Conservation (phyloP, 2,113 vertebrate genomes). For the Gadus macrocephalus region DNA sequence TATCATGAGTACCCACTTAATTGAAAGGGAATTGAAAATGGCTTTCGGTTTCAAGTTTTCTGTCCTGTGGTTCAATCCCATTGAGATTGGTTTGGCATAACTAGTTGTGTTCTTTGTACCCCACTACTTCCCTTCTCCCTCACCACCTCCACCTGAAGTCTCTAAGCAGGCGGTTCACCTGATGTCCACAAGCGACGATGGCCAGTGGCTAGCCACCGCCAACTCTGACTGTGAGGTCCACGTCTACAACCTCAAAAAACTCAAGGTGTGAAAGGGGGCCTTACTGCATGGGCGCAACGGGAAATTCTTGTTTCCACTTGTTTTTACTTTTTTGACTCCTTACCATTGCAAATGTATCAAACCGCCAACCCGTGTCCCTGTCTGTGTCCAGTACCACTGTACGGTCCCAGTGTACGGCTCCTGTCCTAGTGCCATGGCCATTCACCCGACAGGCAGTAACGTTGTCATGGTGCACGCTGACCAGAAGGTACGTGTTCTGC, state of each 20-base stretch:
- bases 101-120: too few relatives aligned
- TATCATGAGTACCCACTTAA: too few relatives aligned
- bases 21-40: too few relatives aligned
- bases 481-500: slow-evolving; percentile 78
- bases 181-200: slow-evolving; percentile 77
- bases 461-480: slow-evolving; percentile 84
- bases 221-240: slow-evolving; percentile 75
- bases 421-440: slow-evolving; percentile 81
- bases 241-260: slow-evolving; percentile 75
- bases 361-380: background rate
- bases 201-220: slow-evolving; percentile 82
- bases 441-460: slow-evolving; percentile 81
- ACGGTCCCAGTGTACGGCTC: slow-evolving; percentile 79
- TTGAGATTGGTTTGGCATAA: too few relatives aligned
- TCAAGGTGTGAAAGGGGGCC: slow-evolving; percentile 69
- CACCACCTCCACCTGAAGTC: slow-evolving; percentile 54
- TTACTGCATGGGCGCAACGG: background rate
- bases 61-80: too few relatives aligned
- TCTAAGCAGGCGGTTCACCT: slow-evolving; percentile 76
- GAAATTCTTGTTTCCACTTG: too few relatives aligned
- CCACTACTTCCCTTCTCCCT: background rate
- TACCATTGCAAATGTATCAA: too few relatives aligned
- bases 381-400: slow-evolving; percentile 76
- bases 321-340: too few relatives aligned
- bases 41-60: too few relatives aligned